Evolutionary conservation across 2,888 invertebrate species (phyloP), one percentile per base, ranked within the genome.

Genomic region (Limenitis camilla): DNA sequence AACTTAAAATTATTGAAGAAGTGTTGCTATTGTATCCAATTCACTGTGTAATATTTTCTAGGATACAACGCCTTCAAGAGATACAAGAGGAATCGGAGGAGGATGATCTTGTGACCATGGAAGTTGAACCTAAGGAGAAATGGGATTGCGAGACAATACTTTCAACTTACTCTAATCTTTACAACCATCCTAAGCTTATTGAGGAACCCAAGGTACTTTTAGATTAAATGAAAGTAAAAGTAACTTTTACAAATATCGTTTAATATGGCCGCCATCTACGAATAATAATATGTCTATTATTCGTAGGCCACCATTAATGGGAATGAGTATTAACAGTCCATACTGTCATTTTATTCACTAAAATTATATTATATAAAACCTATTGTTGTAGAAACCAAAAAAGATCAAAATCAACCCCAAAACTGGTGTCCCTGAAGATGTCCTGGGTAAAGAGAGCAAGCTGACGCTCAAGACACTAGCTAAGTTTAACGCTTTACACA

Each of bases 141-240:
- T 96, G 94, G 94, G 97, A 98, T 81, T 97, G 97, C 68, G 94
- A 97, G 84, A 95, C 95, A 51, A 93, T 97, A 62, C 82, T 97
- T 5, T 94, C 95, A 19, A 97, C 96, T 0, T 96, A 96, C 74
- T 97, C 97, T 6, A 98, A 93, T 71, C 88, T 94, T 48, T 96
- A 96, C 76, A 98, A 98, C 81, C 96, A 95, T 81, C 98, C 98
- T 0, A 95, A 94, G 74, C 66, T 96, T 27, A 96, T 97, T 47
- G 89, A 90, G 43, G 95, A 94, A 67, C 91, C 92, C 0, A 90
- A 89, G 77, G 92, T 91, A 44, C 35, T 19, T 42, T 7, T 5
- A 10, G 9, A 36, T 0, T 10, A 9, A 35, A n/a, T 35, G 10
- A 35, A 33, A 35, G 9, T 10, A 35, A 9, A 35, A 35, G 4